Evolutionary conservation across 2,888 invertebrate species (phyloP), one percentile per base, ranked within the genome.

Genomic region (Cephus pulcher): DNA sequence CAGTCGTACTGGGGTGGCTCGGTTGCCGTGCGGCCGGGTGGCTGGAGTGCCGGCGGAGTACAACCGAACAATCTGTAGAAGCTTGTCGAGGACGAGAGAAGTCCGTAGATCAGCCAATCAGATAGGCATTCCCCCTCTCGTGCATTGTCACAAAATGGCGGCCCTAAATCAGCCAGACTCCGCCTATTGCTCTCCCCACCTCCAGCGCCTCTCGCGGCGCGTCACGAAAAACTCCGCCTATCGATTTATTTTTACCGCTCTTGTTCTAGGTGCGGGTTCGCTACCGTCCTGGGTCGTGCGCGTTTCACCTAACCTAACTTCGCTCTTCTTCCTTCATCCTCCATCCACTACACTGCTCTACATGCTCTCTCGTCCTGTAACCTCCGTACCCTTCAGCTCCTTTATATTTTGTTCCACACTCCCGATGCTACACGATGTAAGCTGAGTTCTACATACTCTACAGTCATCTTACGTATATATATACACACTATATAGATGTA

Each of bases 101-200:
- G 90, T 90, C 89, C 90, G 90, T 90, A 90, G 91, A 91, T 91
- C 90, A 91, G 90, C 91, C 91, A 91, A 91, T 91, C 91, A 91
- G 91, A 91, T 91, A 91, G 90, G 88, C 86, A 89, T 87, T 84
- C 88, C 89, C 90, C 90, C 90, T 88, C 88, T 87, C 88, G 83
- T 88, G 87, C 89, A 89, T 90, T 91, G 91, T 91, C 91, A 91
- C 91, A 91, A 91, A 91, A 91, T 91, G 91, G 91, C 91, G 91
- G 89, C 90, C 87, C 89, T 91, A 91, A 91, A 91, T 91, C 91
- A 91, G 90, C 84, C 83, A 82, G 90, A 89, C 91, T 91, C 91
- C 91, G 91, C 91, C 91, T 89, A 90, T 88, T 84, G 86, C 87
- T 83, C 82, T 84, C 84, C 86, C 85, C 82, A 80, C 79, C 80